Conservation (phyloP, 2,797 vertebrate species). For the Simalia tracyae region DNA sequence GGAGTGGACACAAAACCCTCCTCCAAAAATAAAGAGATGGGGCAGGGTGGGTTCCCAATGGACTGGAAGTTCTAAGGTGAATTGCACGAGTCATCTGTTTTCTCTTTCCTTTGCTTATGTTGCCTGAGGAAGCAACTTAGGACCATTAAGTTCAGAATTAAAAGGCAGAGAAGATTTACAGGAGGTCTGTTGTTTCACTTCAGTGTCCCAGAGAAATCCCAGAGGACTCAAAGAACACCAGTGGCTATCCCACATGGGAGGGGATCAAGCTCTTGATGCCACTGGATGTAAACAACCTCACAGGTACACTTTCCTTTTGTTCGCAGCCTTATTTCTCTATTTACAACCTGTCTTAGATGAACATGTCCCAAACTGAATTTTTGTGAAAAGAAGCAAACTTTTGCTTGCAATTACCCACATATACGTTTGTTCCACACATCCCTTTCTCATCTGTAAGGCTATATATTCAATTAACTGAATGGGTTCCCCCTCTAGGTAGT, state of each 20-base stretch:
- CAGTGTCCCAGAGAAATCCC: neutral
- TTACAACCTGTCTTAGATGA: neutral
- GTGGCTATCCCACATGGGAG: neutral
- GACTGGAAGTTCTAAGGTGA: neutral
- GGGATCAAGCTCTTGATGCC: neutral
- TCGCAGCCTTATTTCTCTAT: neutral
- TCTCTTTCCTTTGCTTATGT: neutral
- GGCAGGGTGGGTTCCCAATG: neutral
- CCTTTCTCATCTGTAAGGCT: neutral
- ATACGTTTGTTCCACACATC: neutral
- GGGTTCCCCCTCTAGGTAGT: slow-evolving; percentile 67
- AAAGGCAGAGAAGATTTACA: neutral
- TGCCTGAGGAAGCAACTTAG: neutral
- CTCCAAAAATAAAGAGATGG: neutral
- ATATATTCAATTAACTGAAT: slow-evolving; percentile 41
- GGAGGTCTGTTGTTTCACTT: neutral
- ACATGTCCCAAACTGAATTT: neutral
- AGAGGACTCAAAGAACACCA: neutral
- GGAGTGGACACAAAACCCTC: neutral
- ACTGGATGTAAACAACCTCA: neutral
- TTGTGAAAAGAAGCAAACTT: neutral
- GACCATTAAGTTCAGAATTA: neutral
- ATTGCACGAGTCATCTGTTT: no score
- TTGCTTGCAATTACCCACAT: neutral
- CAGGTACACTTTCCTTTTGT: neutral